Percentiles rank a stretch among this genome's conserved stretches.
Conservation (phyloP, 2,888 invertebrate species). For the Myathropa florea region DNA sequence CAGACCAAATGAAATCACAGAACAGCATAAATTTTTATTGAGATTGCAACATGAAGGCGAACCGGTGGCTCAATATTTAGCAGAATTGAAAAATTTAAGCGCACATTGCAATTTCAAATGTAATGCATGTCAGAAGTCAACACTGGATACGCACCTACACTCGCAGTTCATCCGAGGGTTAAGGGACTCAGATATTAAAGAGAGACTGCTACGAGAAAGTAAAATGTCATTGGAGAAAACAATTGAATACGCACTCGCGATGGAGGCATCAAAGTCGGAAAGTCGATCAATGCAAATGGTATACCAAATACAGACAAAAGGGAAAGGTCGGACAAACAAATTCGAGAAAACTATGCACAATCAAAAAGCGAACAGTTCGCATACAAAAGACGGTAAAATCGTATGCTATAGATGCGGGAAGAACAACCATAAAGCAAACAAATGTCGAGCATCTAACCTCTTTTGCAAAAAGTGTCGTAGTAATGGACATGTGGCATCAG, state of each 20-base stretch:
- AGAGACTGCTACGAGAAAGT: conserved; percentile 10
- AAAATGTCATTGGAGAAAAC: background rate
- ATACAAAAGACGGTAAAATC: background rate
- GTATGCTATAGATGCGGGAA: background rate
- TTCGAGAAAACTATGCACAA: conserved; percentile 5
- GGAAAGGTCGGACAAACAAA: background rate
- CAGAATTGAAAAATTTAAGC: background rate
- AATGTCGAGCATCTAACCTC: conserved; percentile 12
- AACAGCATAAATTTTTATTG: conserved; percentile 12
- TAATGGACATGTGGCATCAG: conserved; percentile 2
- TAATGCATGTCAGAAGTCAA: conserved; percentile 10
- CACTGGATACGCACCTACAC: background rate
- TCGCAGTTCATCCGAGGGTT: conserved; percentile 13
- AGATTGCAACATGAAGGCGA: background rate
- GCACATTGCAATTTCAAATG: background rate
- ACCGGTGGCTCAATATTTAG: background rate
- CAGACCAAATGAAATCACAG: conserved; percentile 2
- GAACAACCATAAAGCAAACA: background rate
- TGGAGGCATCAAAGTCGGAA: conserved; percentile 8
- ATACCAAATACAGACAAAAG: conserved; percentile 3
- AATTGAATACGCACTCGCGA: conserved; percentile 1
- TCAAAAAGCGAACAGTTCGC: background rate
- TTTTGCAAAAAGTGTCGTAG: conserved; percentile 11
- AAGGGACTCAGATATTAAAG: conserved; percentile 7
- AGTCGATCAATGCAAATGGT: conserved; percentile 1